Evolutionary conservation across 1,140 invertebrate genomes (phyloP).

Genomic region (Protaetia brevitarsis): DNA sequence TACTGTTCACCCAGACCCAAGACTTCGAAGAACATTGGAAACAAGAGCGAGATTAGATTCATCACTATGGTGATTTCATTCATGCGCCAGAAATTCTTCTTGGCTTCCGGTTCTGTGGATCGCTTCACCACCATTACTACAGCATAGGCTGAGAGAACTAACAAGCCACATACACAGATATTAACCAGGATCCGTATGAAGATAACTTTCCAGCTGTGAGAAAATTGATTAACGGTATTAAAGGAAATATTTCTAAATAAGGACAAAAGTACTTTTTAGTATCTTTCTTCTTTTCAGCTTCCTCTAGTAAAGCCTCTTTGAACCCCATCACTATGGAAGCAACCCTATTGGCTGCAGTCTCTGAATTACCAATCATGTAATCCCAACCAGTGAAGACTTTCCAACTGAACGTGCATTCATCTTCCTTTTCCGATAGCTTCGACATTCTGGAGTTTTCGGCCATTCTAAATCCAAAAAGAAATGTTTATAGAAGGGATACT

Average conservation of each 20-base stretch:
- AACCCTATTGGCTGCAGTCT: conserved; percentile 94
- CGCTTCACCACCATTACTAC: conserved; percentile 80
- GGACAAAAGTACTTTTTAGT: conserved; percentile 65
- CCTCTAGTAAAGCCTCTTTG: conserved; percentile 88
- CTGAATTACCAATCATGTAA: conserved; percentile 94
- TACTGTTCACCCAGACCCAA: conserved; percentile 87
- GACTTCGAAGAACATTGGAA: conserved; percentile 89
- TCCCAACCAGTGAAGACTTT: conserved; percentile 97
- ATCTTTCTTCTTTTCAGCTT: conserved; percentile 87
- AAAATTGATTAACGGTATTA: conserved; percentile 13
- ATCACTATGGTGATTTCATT: conserved; percentile 93
- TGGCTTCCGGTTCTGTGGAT: conserved; percentile 54
- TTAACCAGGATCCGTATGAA: conserved; percentile 77
- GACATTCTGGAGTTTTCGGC: conserved; percentile 91
- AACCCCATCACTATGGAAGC: conserved; percentile 89
- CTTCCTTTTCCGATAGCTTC: conserved; percentile 92
- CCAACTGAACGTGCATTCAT: conserved; percentile 95
- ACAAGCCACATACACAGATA: conserved; percentile 70
- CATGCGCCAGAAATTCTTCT: conserved; percentile 72
- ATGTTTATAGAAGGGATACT: not conserved
- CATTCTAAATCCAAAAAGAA: conserved; percentile 81
- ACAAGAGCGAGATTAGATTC: conserved; percentile 80
- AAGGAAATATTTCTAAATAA: not conserved
- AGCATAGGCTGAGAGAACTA: conserved; percentile 77
- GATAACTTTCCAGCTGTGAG: conserved; percentile 80